These are phyloP conservation scores for Diprion similis DNA, from an alignment of 1,140 invertebrate genomes.

Conservation along the genomic window DNA sequence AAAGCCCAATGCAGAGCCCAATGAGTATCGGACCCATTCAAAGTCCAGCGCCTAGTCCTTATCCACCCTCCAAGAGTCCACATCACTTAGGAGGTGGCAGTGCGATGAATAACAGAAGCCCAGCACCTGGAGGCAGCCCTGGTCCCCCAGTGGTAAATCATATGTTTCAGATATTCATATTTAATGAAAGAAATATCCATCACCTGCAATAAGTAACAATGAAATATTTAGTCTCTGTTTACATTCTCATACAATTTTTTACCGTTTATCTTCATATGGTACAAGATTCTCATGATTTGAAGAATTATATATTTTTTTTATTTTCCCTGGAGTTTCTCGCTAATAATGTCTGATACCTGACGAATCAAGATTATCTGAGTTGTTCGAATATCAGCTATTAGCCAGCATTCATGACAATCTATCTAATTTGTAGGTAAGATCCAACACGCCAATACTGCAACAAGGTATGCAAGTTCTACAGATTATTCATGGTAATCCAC, in stretches of 20 bases:
- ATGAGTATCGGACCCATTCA: constrained; percentile 59
- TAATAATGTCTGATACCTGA: not conserved
- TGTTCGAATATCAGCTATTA: constrained; percentile 4
- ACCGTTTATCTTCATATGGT: not conserved
- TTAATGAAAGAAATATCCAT: not conserved
- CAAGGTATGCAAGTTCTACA: constrained; percentile 61
- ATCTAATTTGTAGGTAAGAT: constrained; percentile 45
- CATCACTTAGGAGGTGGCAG: constrained; percentile 48
- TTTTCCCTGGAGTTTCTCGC: too few relatives aligned
- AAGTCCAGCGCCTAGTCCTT: constrained; percentile 58
- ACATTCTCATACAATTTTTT: too few relatives aligned
- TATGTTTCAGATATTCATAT: constrained; percentile 4
- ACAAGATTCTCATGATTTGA: constrained; percentile 16
- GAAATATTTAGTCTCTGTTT: too few relatives aligned
- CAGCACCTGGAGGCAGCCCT: constrained; percentile 56
- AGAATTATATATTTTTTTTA: not conserved
- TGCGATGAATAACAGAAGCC: constrained; percentile 55
- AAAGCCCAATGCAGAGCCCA: constrained; percentile 61
- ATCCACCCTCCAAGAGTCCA: constrained; percentile 59
- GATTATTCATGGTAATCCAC: constrained; percentile 57
- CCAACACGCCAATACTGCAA: constrained; percentile 57
- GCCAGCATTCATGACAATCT: constrained; percentile 1
- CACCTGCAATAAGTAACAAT: too few relatives aligned
- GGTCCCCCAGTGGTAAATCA: constrained; percentile 55
- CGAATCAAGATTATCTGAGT: constrained; percentile 14